phyloP scores from a whole-genome alignment of 1,140 invertebrate species.

The Calliopsis andreniformis region DNA sequence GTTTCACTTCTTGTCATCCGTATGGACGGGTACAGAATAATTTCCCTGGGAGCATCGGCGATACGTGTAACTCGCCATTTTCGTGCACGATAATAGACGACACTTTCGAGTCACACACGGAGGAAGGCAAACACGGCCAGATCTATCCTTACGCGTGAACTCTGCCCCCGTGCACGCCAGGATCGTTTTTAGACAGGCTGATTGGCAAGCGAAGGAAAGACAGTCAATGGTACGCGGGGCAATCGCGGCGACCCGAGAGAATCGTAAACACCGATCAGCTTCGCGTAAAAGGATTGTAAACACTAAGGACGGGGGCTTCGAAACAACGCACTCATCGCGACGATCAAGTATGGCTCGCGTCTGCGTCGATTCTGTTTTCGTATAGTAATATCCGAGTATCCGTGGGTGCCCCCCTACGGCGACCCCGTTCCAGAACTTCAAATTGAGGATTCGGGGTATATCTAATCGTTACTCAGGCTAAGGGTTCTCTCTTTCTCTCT shows the following conservation, averaged over 20 bases:
- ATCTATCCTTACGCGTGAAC: constrained; percentile 12
- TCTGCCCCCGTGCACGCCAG: not conserved
- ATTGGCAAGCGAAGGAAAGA: no score
- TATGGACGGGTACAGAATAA: constrained; percentile 13
- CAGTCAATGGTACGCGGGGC: no score
- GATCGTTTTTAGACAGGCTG: not conserved
- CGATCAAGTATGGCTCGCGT: constrained; percentile 39
- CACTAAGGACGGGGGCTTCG: constrained; percentile 25
- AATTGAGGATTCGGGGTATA: constrained; percentile 60
- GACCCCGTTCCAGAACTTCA: constrained; percentile 60
- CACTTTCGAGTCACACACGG: not conserved
- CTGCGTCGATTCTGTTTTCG: constrained; percentile 50
- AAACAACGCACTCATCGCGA: constrained; percentile 20
- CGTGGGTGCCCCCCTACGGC: constrained; percentile 46
- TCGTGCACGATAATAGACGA: constrained; percentile 18
- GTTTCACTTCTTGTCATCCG: constrained; percentile 53
- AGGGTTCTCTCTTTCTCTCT: constrained; percentile 23
- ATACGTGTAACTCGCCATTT: constrained; percentile 47
- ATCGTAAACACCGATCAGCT: constrained; percentile 32
- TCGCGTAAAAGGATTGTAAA: constrained; percentile 28
- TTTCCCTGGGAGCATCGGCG: constrained; percentile 21
- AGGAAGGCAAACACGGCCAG: not conserved
- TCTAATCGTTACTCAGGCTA: constrained; percentile 60
- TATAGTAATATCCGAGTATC: constrained; percentile 8
- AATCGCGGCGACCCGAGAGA: no score